Percentiles rank a stretch among this genome's conserved stretches.
Conservation (phyloP, 2,113 vertebrate species). For the Gambusia affinis region DNA sequence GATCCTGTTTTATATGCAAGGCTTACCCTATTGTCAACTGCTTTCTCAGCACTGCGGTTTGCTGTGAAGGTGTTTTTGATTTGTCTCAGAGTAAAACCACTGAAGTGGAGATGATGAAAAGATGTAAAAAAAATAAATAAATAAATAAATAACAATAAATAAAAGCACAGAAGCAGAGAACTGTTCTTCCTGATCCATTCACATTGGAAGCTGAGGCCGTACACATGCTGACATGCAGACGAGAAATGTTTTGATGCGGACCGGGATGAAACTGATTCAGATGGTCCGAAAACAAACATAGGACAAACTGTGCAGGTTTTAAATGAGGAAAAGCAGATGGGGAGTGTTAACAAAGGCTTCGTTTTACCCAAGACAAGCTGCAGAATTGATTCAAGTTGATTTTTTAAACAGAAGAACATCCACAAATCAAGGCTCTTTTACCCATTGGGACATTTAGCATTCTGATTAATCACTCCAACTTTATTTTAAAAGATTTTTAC, state of each 20-base stretch:
- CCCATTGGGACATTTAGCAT: conserved; percentile 31
- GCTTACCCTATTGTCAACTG: conserved; percentile 56
- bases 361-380: conserved; percentile 47
- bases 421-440: neutral
- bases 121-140: neutral
- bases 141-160: neutral
- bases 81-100: conserved; percentile 47
- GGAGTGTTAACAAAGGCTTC: conserved; percentile 53
- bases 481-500: conserved; percentile 22
- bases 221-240: conserved; percentile 45
- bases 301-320: conserved; percentile 39
- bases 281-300: conserved; percentile 46
- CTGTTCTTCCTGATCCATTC: conserved; percentile 48
- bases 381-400: conserved; percentile 36
- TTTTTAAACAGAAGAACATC: conserved; percentile 23
- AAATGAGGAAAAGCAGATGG: conserved; percentile 53
- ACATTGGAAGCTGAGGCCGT: conserved; percentile 38
- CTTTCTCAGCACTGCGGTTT: conserved; percentile 56
- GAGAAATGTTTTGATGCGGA: conserved; percentile 48
- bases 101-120: conserved; percentile 41
- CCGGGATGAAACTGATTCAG: conserved; percentile 38
- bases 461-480: conserved; percentile 41
- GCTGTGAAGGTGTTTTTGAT: conserved; percentile 59
- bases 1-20: conserved; percentile 71
- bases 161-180: conserved; percentile 2